Evolutionary conservation across 2,113 vertebrate species (phyloP).

Genomic region (Oreochromis niloticus): DNA sequence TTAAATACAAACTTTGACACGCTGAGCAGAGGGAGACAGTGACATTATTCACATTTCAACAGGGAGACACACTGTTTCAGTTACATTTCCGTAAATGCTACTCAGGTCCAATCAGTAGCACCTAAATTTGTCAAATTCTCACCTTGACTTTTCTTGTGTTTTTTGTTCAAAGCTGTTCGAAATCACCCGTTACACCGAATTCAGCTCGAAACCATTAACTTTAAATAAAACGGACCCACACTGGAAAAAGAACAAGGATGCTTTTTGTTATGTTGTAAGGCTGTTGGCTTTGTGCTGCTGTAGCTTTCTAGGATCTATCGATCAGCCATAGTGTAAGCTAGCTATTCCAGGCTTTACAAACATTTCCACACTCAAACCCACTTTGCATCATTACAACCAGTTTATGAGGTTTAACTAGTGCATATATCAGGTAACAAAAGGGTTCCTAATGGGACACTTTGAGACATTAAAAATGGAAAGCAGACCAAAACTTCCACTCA

Average conservation of each 20-base stretch:
- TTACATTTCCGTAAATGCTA: background rate
- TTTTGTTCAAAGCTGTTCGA: background rate
- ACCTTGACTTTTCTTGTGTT: background rate
- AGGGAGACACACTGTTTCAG: background rate
- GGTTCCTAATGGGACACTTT: background rate
- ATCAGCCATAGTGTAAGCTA: background rate
- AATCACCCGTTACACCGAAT: background rate
- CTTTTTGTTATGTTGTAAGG: fast-evolving
- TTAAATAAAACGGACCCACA: background rate
- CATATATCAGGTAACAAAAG: background rate
- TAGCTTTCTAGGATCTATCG: fast-evolving
- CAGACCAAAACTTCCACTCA: background rate
- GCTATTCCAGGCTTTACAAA: background rate
- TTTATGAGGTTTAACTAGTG: background rate
- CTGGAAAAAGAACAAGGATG: background rate
- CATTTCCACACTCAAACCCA: background rate
- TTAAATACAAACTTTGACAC: background rate
- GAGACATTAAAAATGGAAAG: background rate
- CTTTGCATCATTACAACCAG: too few species aligned
- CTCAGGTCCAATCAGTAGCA: background rate
- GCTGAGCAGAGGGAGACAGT: fast-evolving
- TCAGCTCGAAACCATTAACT: background rate
- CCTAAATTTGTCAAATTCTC: background rate
- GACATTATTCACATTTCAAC: background rate
- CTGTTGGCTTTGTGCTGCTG: background rate